Evolutionary conservation across 1,140 invertebrate genomes (phyloP).

Genomic region (Pseudomyrmex pallidus): DNA sequence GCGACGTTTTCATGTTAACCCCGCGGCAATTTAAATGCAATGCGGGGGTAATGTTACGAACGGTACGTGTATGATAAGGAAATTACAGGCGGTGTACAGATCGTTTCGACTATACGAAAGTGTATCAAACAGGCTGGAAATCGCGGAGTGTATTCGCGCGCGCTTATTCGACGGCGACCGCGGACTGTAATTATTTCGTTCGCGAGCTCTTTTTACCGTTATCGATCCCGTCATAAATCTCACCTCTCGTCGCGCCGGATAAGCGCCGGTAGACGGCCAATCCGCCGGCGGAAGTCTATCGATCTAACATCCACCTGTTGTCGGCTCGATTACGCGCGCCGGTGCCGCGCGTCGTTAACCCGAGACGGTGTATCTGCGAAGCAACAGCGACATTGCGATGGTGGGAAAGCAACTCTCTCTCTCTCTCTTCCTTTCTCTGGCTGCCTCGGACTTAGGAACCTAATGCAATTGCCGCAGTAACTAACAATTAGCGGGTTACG

Average conservation of each 20-base stretch:
- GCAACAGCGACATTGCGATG: constrained; percentile 51
- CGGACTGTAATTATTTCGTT: constrained; percentile 50
- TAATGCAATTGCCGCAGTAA: constrained; percentile 74
- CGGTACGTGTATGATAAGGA: constrained; percentile 39
- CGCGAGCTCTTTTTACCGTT: constrained; percentile 43
- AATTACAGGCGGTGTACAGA: constrained; percentile 26
- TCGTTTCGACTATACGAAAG: constrained; percentile 13
- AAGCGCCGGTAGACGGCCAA: constrained; percentile 49
- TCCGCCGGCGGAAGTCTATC: constrained; percentile 51
- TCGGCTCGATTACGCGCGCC: constrained; percentile 47
- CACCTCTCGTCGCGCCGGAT: neutral
- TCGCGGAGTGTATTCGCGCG: constrained; percentile 12
- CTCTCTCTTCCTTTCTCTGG: neutral
- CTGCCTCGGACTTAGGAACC: constrained; percentile 68
- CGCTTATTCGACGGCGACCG: neutral
- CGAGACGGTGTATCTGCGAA: constrained; percentile 37
- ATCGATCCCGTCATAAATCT: constrained; percentile 54
- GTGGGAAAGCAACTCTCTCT: neutral
- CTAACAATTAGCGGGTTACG: constrained; percentile 75
- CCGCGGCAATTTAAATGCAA: neutral
- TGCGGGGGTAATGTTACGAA: constrained; percentile 1
- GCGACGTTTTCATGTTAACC: neutral
- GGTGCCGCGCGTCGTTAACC: constrained; percentile 50
- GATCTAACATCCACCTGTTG: constrained; percentile 69
- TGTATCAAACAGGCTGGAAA: neutral